phyloP scores from a whole-genome alignment of 2,888 invertebrate genomes.

The Caenorhabditis wallacei region DNA sequence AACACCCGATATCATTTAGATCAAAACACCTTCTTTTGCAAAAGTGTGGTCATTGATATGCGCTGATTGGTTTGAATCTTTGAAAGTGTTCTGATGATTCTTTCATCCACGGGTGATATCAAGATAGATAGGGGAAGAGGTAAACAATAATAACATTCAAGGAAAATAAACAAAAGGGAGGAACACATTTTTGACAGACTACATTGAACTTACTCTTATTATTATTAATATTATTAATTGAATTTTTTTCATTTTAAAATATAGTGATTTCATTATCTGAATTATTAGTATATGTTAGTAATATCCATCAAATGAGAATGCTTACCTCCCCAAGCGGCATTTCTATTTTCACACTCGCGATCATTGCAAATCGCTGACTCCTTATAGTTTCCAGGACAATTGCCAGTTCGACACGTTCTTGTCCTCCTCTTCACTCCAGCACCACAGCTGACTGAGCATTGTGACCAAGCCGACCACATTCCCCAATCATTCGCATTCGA shows the following conservation, averaged over 20 bases:
- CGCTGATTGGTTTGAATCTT: conserved; percentile 6
- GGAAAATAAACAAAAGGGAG: not conserved
- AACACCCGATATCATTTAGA: conserved; percentile 43
- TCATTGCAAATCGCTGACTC: conserved; percentile 81
- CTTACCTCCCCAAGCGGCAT: conserved; percentile 83
- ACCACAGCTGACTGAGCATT: conserved; percentile 80
- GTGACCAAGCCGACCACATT: conserved; percentile 70
- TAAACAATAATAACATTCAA: conserved; percentile 1
- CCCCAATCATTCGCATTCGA: conserved; percentile 71
- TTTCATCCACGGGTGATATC: no score
- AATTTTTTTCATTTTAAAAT: conserved; percentile 8
- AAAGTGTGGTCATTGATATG: conserved; percentile 53
- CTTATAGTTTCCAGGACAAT: conserved; percentile 79
- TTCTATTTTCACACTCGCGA: conserved; percentile 77
- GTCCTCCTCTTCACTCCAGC: conserved; percentile 81
- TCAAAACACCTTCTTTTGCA: conserved; percentile 57
- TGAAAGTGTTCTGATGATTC: not conserved
- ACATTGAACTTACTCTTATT: conserved; percentile 32
- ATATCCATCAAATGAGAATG: not conserved
- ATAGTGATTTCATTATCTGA: conserved; percentile 58
- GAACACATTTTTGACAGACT: not conserved
- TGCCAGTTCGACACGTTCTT: conserved; percentile 78
- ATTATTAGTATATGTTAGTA: not conserved
- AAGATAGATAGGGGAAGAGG: not conserved
- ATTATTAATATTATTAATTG: not conserved